Percentiles rank a stretch among this genome's conserved stretches.
phyloP scores from a whole-genome alignment of 2,797 vertebrate species.

The Dendrocincla fuliginosa region DNA sequence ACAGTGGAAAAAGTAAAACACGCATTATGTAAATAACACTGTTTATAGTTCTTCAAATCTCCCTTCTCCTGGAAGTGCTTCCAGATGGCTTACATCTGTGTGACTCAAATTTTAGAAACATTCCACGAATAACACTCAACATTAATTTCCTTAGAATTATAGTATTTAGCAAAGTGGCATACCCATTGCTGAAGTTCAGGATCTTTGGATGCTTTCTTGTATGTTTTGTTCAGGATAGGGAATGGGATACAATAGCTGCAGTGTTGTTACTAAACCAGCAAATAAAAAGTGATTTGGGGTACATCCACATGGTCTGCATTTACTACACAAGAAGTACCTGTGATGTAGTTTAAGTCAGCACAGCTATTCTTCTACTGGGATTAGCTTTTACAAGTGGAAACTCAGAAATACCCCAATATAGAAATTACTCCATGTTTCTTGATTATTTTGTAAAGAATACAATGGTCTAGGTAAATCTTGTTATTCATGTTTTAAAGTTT shows the following conservation, averaged over 20 bases:
- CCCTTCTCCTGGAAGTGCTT: background rate
- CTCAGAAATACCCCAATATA: background rate
- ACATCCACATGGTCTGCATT: background rate
- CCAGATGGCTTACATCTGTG: constrained; percentile 25
- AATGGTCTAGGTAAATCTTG: background rate
- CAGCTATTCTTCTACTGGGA: background rate
- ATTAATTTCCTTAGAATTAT: background rate
- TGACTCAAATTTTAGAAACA: background rate
- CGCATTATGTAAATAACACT: background rate
- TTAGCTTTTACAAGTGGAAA: background rate
- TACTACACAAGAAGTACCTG: background rate
- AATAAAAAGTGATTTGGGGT: background rate
- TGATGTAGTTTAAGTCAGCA: background rate
- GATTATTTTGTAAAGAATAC: background rate
- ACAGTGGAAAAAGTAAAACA: background rate
- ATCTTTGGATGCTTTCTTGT: background rate
- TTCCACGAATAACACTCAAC: background rate
- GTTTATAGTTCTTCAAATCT: constrained; percentile 11
- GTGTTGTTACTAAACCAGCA: background rate
- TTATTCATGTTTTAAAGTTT: background rate
- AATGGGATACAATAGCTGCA: background rate
- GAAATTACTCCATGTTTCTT: background rate
- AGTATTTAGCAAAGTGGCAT: background rate
- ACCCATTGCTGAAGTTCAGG: background rate
- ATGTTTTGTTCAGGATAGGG: background rate